Evolutionary conservation across 2,797 vertebrate species (phyloP), one percentile per base, ranked within the genome.

Genomic region (Anomalospiza imberbis): DNA sequence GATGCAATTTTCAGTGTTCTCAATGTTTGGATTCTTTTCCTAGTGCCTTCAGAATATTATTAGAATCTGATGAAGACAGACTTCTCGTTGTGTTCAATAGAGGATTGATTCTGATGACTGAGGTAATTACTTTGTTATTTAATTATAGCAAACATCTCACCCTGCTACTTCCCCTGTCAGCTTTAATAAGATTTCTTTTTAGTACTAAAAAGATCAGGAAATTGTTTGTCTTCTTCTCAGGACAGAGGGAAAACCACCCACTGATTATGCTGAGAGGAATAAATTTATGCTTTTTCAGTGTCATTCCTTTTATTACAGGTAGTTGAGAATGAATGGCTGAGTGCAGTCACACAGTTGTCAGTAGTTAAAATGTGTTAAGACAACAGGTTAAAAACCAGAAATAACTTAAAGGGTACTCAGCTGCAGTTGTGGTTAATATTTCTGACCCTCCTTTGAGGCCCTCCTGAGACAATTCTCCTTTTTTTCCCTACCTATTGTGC

Each of bases 21-120:
- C 47, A 88, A 51, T 87, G 16, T 85, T 80, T 84, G 90, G 6
- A 34, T 80, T 82, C 96, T 80, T 96, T 75, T 96, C 94, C 78
- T 97, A 99, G 99, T 99, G 99, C 99, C 98, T 99, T 99, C 98
- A 98, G 99, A 98, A 99, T 99, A 97, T 97, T 99, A 93, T 94
- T 99, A 97, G 99, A 99, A 98, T 99, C 99, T 85, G 99, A 99
- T 89, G 99, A 99, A 98, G 99, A 99, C 97, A 97, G 99, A 48
- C 98, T 99, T 94, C 98, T 99, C 82, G 99, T 99, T 97, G 99
- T 99, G 72, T 99, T 99, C 97, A 99, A 99, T 88, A 97, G 99
- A 98, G 99, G 99, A 67, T 98, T 99, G 95, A 99, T 99, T 97
- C 98, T 99, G 90, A 99, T 99, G 99, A 99, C 99, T 1, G 99